These are phyloP conservation scores for Chaenodraco wilsoni DNA, from an alignment of 2,797 vertebrate genomes.

Conservation along the genomic window DNA sequence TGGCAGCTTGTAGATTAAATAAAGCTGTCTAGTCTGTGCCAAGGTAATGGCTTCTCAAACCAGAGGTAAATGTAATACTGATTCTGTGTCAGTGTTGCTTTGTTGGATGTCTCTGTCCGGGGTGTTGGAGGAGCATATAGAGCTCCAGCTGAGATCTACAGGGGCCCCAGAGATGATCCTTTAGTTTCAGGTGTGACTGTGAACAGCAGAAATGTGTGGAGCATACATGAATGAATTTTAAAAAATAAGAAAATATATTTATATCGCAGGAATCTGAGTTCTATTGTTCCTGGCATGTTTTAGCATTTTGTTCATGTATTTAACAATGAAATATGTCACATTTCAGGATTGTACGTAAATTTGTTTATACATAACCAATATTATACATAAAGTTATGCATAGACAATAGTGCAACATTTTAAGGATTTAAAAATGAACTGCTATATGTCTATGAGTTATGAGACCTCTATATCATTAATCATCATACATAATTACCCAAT, in stretches of 20 bases:
- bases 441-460: neutral
- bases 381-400: too few relatives aligned
- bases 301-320: neutral
- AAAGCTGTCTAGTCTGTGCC: conserved; percentile 81
- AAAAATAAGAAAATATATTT: neutral
- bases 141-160: conserved; percentile 58
- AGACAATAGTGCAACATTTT: too few relatives aligned
- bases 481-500: neutral
- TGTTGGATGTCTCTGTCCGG: conserved; percentile 63
- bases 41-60: conserved; percentile 81
- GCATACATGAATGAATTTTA: neutral
- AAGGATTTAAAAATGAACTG: too few relatives aligned
- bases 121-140: conserved; percentile 45
- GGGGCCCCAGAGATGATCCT: conserved; percentile 19
- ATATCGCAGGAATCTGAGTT: neutral
- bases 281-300: neutral
- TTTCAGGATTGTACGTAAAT: too few relatives aligned
- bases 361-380: too few relatives aligned
- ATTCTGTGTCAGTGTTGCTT: conserved; percentile 74
- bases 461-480: neutral
- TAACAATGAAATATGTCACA: too few relatives aligned
- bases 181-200: conserved; percentile 18
- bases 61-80: conserved; percentile 78
- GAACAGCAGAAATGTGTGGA: neutral
- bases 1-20: conserved; percentile 83